Evolutionary conservation across 2,888 invertebrate genomes (phyloP).

Genomic region (Agonopterix subpropinquella): DNA sequence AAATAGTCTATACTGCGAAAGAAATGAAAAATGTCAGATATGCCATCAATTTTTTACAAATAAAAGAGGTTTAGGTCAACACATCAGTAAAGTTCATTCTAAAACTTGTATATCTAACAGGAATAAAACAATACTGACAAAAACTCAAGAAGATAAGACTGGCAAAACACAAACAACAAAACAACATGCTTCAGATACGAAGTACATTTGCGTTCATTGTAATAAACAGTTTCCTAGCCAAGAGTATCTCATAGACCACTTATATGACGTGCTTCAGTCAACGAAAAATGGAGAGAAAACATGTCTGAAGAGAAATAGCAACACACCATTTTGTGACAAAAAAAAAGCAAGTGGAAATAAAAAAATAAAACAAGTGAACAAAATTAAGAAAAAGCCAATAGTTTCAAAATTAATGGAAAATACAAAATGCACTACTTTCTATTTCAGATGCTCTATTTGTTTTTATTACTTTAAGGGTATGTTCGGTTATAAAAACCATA

Average conservation of each 20-base stretch:
- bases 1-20: no score
- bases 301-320: constrained; percentile 1
- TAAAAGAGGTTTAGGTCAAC: not conserved
- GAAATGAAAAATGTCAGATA: no score
- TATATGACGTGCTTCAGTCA: constrained; percentile 41
- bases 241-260: constrained; percentile 45
- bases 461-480: constrained; percentile 23
- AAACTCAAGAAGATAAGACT: not conserved
- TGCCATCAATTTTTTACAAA: not conserved
- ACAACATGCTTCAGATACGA: constrained; percentile 8
- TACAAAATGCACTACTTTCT: not conserved
- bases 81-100: no score
- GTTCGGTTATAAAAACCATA: constrained; percentile 24
- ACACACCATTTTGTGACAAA: not conserved
- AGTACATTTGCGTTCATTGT: constrained; percentile 44
- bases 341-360: not conserved
- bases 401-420: not conserved
- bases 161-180: constrained; percentile 5
- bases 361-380: not conserved
- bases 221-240: constrained; percentile 32
- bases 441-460: constrained; percentile 29
- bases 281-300: constrained; percentile 9
- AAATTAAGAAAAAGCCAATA: constrained; percentile 5
- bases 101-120: not conserved
- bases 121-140: not conserved